Base-by-base conservation (phyloP, 2,113 vertebrate genomes). In the Myotis lucifugus region DNA sequence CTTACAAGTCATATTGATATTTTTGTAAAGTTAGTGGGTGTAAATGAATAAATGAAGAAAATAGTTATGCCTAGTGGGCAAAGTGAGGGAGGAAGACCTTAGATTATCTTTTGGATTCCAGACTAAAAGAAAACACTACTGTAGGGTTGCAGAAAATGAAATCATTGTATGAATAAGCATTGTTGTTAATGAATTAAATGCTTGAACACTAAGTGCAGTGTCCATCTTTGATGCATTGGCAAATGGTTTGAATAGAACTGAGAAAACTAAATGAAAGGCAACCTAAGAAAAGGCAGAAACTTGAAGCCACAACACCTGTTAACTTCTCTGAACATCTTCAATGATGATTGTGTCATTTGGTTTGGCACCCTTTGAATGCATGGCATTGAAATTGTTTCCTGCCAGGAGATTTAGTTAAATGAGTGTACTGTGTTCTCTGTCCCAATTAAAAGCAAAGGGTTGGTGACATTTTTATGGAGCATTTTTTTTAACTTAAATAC, bases 351-450 rank as follows among this genome's bases (percentile, higher is more conserved):
- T 82, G 54, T 52, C 69, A 83, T 91, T 96, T 92, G 72, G 3
- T 37, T 96, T 97, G 91, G 84, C 96, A 91, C 46, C 10, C 79
- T 64, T 95, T 97, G 88, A 97, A 98, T 96, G 56, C 15, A 93
- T 34, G 92, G 67, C 46, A 95, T 94, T 90, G 93, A 97, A 82
- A 54, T 46, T n/a, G 0, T 67, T 96, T 94, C 59, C 79, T 96
- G 56, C 52, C 89, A 86, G 83, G 78, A 4, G 48, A 23, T 42
- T 5, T 42, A 69, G 48, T 8, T 95, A 95, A 98, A 95, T 76
- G 27, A 21, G 79, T 46, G 4, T 42, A 37, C 54, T 96, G 8
- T 96, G 95, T 91, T 37, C 97, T 93, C 59, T 72, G 79, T 86
- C 70, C 76, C 72, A 73, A 82, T 90, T 81, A 88, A 96, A 96